Base-by-base conservation (phyloP, 2,888 invertebrate genomes). In the Oligia fasciuncula region DNA sequence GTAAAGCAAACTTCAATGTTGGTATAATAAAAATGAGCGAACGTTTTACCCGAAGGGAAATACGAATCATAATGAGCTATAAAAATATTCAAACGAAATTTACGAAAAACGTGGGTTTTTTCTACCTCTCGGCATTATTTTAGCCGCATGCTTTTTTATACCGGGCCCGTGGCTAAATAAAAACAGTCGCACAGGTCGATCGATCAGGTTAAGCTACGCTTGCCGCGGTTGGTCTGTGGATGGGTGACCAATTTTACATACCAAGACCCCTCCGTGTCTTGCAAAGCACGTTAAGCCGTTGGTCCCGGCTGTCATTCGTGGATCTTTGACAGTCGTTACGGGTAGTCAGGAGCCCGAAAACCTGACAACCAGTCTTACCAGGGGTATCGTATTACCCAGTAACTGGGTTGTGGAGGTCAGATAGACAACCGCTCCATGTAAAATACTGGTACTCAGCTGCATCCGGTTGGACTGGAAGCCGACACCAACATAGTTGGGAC, bases 21-120 rank as follows among this genome's bases (percentile, higher is more conserved):
- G 46, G 60, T 54, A 43, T 79, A 70, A 81, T 76, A 79, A 77
- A 81, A 84, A 79, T 76, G 68, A 77, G 77, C 29, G 71, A 74
- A 73, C 17, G 43, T 78, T 77, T 72, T 65, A 49, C 14, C 14
- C 40, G 4, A 68, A 72, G 73, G 60, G 29, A 77, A 72, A 46
- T 77, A 49, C 60, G 49, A 77, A 79, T 80, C 60, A 84, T 85
- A 86, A 76, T 72, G 78, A 84, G 73, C 43, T 54, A 73, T 46
- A 54, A 62, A 76, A 84, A 81, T 85, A 23, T 81, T 81, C n/a
- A 14, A 29, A 57, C 19, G 43, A 69, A 76, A 78, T 77, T 62
- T 17, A 51, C 19, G 51, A 65, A 80, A 71, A 60, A 62, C 66
- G 57, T 77, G 19, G 19, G 40, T 29, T 76, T 70, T 49, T 35